A percentile compares a stretch with the other conserved stretches of the same genome.
Conservation (phyloP, 2,888 invertebrate genomes). For the Latrodectus elegans region DNA sequence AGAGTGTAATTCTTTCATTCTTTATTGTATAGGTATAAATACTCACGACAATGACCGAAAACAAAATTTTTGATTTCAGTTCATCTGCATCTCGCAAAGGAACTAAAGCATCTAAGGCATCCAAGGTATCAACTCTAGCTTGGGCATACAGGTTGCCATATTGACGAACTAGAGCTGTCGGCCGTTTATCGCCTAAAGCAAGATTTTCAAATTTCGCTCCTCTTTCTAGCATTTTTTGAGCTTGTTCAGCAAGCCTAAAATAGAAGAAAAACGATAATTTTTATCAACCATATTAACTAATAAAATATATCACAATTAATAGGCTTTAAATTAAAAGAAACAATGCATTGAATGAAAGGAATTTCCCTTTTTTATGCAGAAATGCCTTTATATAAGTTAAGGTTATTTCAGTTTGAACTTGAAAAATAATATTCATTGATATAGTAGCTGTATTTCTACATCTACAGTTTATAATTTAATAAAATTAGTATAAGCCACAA, state of each 20-base stretch:
- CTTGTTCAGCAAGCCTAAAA: constrained; percentile 69
- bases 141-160: constrained; percentile 90
- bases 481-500: too few relatives aligned
- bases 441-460: too few relatives aligned
- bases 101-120: constrained; percentile 87
- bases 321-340: too few relatives aligned
- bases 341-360: too few relatives aligned
- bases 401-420: too few relatives aligned
- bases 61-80: constrained; percentile 94
- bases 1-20: too few relatives aligned
- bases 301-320: not conserved
- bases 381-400: too few relatives aligned
- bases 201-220: constrained; percentile 74
- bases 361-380: too few relatives aligned
- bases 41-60: constrained; percentile 95
- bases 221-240: constrained; percentile 71
- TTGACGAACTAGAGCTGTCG: constrained; percentile 81
- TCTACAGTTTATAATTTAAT: too few relatives aligned
- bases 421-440: too few relatives aligned
- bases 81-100: constrained; percentile 89
- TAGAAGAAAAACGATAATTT: not conserved
- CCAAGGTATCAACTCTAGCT: constrained; percentile 88
- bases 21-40: too few relatives aligned
- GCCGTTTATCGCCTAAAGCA: constrained; percentile 74
- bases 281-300: not conserved